Percentiles rank a stretch among this genome's conserved stretches.
These are phyloP conservation scores for Blastobasis lacticolella DNA, from an alignment of 2,888 invertebrate genomes.

Conservation along the genomic window DNA sequence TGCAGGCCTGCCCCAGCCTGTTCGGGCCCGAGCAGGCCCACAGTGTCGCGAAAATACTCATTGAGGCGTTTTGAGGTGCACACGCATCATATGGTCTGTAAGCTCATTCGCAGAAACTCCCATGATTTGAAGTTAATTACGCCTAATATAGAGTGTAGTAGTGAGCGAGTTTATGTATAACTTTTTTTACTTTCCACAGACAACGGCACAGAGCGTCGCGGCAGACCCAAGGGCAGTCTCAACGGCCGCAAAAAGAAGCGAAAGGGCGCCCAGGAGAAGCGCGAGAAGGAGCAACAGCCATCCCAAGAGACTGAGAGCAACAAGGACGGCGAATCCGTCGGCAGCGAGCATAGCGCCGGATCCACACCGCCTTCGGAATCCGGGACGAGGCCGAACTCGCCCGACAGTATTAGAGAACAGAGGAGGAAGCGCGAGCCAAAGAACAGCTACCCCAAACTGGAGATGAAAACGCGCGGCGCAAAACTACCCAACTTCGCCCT, in stretches of 20 bases:
- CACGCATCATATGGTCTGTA: no score
- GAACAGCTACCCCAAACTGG: conserved; percentile 48
- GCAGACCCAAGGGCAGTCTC: conserved; percentile 55
- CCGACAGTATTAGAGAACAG: conserved; percentile 38
- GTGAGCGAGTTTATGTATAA: background rate
- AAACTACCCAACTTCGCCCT: conserved; percentile 76
- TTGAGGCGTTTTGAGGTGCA: no score
- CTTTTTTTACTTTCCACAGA: conserved; percentile 33
- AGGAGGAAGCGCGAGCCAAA: conserved; percentile 41
- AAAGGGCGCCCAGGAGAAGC: conserved; percentile 49
- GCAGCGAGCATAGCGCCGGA: conserved; percentile 57
- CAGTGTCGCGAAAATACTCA: no score
- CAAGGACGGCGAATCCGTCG: conserved; percentile 62
- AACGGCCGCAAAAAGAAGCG: conserved; percentile 53
- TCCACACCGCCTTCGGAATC: conserved; percentile 59
- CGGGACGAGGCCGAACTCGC: conserved; percentile 58
- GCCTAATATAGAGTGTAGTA: no score
- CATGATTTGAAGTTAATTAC: no score
- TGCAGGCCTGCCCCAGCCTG: no score
- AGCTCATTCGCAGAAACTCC: no score
- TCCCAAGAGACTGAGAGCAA: conserved; percentile 65
- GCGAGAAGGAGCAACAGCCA: conserved; percentile 53
- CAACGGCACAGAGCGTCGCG: conserved; percentile 55
- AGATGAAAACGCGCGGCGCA: conserved; percentile 75
- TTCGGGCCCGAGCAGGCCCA: no score